phyloP scores from a whole-genome alignment of 2,113 vertebrate genomes.

The Corythaixoides concolor region DNA sequence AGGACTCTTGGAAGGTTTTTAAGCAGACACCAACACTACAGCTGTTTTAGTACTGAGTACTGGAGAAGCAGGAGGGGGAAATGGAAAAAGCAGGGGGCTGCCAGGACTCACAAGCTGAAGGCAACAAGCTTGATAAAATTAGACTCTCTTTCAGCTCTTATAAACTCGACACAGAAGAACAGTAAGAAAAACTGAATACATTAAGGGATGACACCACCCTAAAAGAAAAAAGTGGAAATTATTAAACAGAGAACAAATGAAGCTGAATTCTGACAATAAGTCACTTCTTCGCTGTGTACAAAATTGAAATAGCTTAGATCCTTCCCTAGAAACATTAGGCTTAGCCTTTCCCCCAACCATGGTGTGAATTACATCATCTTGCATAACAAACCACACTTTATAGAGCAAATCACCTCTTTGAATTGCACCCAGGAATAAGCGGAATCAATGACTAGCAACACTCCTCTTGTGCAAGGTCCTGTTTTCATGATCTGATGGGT shows the following conservation, averaged over 20 bases:
- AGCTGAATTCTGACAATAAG: not conserved
- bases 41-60: not conserved
- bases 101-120: not conserved
- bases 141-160: not conserved
- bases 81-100: conserved; percentile 20
- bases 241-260: not conserved
- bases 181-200: not conserved
- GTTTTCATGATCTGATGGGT: not conserved
- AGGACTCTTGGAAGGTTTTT: not conserved
- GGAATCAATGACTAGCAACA: not conserved
- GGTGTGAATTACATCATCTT: conserved; percentile 38
- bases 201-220: not conserved
- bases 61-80: not conserved
- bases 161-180: not conserved
- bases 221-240: not conserved
- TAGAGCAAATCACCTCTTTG: not conserved
- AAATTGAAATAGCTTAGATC: not conserved
- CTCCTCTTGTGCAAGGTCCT: not conserved
- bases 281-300: not conserved
- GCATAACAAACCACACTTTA: not conserved
- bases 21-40: not conserved
- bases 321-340: not conserved
- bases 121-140: not conserved
- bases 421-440: not conserved
- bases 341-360: not conserved